Conservation (phyloP, 2,797 vertebrate species). For the Dallia pectoralis region DNA sequence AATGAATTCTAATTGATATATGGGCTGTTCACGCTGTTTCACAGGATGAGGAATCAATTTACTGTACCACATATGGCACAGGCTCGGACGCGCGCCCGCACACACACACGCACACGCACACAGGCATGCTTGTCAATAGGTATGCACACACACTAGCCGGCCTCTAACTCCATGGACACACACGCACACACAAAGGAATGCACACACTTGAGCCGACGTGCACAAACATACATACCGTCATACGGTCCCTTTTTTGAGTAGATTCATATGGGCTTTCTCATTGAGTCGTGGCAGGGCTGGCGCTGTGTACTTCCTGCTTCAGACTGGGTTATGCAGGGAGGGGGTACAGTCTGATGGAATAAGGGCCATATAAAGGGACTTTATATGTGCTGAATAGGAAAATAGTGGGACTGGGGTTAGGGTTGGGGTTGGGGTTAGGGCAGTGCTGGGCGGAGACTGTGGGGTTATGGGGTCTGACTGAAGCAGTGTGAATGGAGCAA, state of each 20-base stretch:
- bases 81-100: neutral
- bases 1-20: conserved; percentile 68
- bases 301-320: neutral
- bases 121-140: too few species aligned
- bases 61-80: conserved; percentile 48
- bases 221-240: neutral
- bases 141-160: neutral
- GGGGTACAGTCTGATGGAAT: conserved; percentile 59
- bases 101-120: neutral
- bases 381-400: conserved; percentile 58
- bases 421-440: conserved; percentile 41
- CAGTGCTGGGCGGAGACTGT: conserved; percentile 5
- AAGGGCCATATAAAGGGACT: conserved; percentile 43
- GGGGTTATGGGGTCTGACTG: neutral
- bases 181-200: neutral
- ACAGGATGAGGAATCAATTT: conserved; percentile 56
- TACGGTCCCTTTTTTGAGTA: conserved; percentile 44
- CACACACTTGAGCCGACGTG: neutral
- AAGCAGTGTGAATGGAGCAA: neutral
- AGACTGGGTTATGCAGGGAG: conserved; percentile 49
- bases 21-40: conserved; percentile 54
- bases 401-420: conserved; percentile 49
- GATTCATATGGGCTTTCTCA: conserved; percentile 59
- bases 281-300: conserved; percentile 57
- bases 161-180: conserved; percentile 7